Evolutionary conservation across 2,888 invertebrate species (phyloP).

Genomic region (Diaperis boleti): DNA sequence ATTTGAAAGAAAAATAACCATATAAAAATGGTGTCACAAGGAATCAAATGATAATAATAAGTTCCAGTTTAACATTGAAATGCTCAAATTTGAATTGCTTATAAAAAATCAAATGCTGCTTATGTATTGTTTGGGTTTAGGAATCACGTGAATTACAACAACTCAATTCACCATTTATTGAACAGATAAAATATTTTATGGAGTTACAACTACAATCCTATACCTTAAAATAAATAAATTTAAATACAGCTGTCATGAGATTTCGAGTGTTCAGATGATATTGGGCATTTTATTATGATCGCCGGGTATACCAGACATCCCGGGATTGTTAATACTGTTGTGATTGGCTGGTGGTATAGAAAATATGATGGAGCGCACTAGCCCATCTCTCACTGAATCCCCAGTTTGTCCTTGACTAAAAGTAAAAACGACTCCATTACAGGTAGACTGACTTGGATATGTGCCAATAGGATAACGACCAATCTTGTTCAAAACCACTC

Average conservation of each 20-base stretch:
- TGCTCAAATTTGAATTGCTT: too few species aligned
- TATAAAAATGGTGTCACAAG: too few species aligned
- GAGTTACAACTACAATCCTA: not conserved
- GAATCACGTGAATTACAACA: not conserved
- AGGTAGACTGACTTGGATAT: constrained; percentile 75
- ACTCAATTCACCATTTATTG: constrained; percentile 18
- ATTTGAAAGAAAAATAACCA: too few species aligned
- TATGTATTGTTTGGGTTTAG: not conserved
- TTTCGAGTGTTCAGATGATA: constrained; percentile 47
- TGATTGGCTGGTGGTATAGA: constrained; percentile 66
- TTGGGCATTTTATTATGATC: constrained; percentile 54
- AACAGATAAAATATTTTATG: not conserved
- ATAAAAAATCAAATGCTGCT: too few species aligned
- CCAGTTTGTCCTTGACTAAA: constrained; percentile 80
- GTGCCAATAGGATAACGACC: constrained; percentile 87
- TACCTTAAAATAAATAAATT: constrained; percentile 14
- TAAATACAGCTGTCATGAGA: constrained; percentile 14
- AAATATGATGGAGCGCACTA: constrained; percentile 84
- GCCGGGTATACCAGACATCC: constrained; percentile 51
- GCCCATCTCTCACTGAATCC: constrained; percentile 81
- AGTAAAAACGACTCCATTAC: constrained; percentile 80
- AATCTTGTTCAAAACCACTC: constrained; percentile 84
- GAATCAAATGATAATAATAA: too few species aligned
- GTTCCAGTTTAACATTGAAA: too few species aligned
- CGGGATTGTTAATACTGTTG: constrained; percentile 48